Percentiles rank a stretch among this genome's conserved stretches.
phyloP scores from a whole-genome alignment of 2,888 invertebrate genomes.

The Lomographa bimaculata region DNA sequence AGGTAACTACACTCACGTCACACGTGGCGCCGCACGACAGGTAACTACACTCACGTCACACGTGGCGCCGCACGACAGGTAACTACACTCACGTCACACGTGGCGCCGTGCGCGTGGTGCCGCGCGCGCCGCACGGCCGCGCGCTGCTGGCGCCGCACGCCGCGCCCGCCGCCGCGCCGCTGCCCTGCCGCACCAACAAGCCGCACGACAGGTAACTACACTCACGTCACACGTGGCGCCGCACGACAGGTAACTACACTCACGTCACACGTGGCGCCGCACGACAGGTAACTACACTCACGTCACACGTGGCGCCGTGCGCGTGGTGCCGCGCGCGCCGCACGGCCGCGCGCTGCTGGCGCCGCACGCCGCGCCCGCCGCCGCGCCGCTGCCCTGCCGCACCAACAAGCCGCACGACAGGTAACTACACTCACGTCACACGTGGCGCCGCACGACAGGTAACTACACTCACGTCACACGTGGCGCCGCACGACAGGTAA shows the following conservation, averaged over 20 bases:
- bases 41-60: conserved; percentile 66
- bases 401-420: conserved; percentile 3
- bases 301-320: conserved; percentile 36
- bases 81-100: conserved; percentile 44
- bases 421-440: conserved; percentile 55
- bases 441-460: conserved; percentile 66
- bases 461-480: conserved; percentile 64
- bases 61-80: conserved; percentile 62
- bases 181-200: conserved; percentile 49
- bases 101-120: conserved; percentile 50
- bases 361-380: conserved; percentile 52
- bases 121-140: conserved; percentile 57
- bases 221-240: conserved; percentile 66
- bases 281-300: conserved; percentile 62
- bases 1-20: conserved; percentile 51
- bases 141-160: conserved; percentile 47
- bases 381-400: conserved; percentile 59
- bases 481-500: no score
- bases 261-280: conserved; percentile 61
- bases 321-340: conserved; percentile 53
- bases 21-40: conserved; percentile 66
- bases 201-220: conserved; percentile 27
- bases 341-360: conserved; percentile 54
- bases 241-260: conserved; percentile 61
- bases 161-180: conserved; percentile 52